Base-by-base conservation (phyloP, 2,113 vertebrate species). In the Tragulus kanchil region DNA sequence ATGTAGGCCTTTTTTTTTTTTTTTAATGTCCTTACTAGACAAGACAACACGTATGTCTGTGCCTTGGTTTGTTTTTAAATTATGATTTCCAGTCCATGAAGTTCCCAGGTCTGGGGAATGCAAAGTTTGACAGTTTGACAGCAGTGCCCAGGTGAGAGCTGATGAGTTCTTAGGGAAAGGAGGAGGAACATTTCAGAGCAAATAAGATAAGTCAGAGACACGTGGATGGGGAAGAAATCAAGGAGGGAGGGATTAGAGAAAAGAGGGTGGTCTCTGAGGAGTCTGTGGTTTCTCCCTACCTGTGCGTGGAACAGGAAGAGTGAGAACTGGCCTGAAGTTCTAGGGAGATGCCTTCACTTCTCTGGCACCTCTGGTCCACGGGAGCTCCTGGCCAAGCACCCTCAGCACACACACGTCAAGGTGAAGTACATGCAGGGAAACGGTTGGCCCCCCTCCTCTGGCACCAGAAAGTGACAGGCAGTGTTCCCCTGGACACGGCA, bases 41-140 rank as follows among this genome's bases (percentile, higher is more conserved):
- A 61, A 92, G 71, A 94, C 31, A 71, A 67, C 92, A 91, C 56
- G 12, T 93, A n/a, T 42, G 2, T 31, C 85, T 81, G 5, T 73
- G 36, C 26, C 56, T 96, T 7, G 0, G 26, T 82, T 64, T 85
- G 16, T 64, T 93, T 90, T 89, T 11, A 82, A 83, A 79, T 61
- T 84, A n/a, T 21, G 81, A 75, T 82, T 83, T 23, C 81, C 77
- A 69, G 8, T 48, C 25, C 12, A 42, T 42, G 48, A 93, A 56
- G 28, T 50, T 23, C 12, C 13, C 14, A 58, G 25, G 36, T 31
- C 31, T 85, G 48, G 10, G 6, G 36, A 58, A 17, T 89, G 54
- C 45, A n/a, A 26, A 59, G 21, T 77, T 62, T 61, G 23, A 61
- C 4, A 23, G 42, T 45, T 14, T 92, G 5, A 0, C 56, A 9